Conservation (phyloP, 2,797 vertebrate genomes). For the Leuciscus waleckii region DNA sequence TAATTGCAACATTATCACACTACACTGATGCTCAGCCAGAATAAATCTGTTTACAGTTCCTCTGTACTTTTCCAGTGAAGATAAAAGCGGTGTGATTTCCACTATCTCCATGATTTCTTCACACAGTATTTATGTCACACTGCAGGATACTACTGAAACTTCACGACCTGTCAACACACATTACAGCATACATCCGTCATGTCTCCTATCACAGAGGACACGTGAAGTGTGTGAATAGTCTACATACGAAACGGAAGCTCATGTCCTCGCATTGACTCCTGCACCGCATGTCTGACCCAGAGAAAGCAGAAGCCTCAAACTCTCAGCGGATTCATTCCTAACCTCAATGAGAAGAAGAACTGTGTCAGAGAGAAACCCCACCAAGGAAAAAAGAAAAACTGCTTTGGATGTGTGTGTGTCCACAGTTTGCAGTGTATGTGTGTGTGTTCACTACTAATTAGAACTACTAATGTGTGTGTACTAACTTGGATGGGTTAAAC, state of each 20-base stretch:
- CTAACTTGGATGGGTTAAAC: background rate
- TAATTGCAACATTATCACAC: slow-evolving; percentile 41
- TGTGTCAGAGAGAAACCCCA: slow-evolving; percentile 59
- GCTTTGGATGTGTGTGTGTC: no score
- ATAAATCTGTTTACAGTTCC: slow-evolving; percentile 34
- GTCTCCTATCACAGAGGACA: background rate
- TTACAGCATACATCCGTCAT: background rate
- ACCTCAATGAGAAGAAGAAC: background rate
- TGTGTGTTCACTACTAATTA: no score
- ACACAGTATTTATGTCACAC: background rate
- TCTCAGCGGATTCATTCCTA: slow-evolving; percentile 58
- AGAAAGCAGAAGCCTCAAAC: slow-evolving; percentile 52
- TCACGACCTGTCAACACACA: background rate
- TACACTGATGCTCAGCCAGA: slow-evolving; percentile 15
- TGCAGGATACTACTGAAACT: background rate
- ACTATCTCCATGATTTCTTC: background rate
- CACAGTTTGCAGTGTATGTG: no score
- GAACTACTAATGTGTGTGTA: background rate
- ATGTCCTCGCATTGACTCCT: background rate
- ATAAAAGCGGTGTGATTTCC: background rate
- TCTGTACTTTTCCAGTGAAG: background rate
- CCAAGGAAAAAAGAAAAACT: slow-evolving; percentile 9
- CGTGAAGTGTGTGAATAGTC: background rate
- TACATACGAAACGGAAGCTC: background rate
- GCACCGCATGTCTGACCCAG: slow-evolving; percentile 19